Percentiles rank a stretch among this genome's conserved stretches.
phyloP scores from a whole-genome alignment of 2,113 vertebrate genomes.

The Chiloscyllium plagiosum region DNA sequence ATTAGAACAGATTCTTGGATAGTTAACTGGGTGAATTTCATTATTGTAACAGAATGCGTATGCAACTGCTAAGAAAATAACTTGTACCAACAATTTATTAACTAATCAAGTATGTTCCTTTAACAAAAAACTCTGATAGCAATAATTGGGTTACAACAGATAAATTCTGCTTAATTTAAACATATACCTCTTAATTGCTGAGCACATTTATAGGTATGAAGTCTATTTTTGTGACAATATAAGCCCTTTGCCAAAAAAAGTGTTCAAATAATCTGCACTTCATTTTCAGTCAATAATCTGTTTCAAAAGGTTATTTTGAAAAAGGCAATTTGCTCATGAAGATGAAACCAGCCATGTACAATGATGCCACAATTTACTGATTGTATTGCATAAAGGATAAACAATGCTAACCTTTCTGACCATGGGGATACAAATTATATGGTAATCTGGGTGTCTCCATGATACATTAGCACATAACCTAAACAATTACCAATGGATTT shows the following conservation, averaged over 20 bases:
- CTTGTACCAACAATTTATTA: not conserved
- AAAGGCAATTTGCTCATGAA: not conserved
- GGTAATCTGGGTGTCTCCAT: not conserved
- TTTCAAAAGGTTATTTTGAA: not conserved
- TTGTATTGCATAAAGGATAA: not conserved
- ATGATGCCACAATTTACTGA: not conserved
- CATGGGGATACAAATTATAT: not conserved
- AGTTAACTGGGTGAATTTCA: not conserved
- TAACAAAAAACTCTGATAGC: not conserved
- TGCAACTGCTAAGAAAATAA: not conserved
- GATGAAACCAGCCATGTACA: not conserved
- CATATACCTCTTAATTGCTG: not conserved
- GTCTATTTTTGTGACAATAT: not conserved
- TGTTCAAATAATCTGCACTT: not conserved
- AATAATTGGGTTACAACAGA: not conserved
- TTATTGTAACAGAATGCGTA: not conserved
- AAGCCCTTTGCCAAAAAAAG: not conserved
- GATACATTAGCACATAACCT: not conserved
- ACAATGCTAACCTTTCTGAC: not conserved
- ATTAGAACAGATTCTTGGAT: not conserved
- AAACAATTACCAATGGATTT: not conserved
- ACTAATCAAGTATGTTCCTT: conserved; percentile 26
- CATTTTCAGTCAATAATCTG: not conserved
- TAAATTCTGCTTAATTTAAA: not conserved
- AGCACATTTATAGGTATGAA: not conserved